Conservation (phyloP, 2,797 vertebrate species). For the Cyclopterus lumpus region DNA sequence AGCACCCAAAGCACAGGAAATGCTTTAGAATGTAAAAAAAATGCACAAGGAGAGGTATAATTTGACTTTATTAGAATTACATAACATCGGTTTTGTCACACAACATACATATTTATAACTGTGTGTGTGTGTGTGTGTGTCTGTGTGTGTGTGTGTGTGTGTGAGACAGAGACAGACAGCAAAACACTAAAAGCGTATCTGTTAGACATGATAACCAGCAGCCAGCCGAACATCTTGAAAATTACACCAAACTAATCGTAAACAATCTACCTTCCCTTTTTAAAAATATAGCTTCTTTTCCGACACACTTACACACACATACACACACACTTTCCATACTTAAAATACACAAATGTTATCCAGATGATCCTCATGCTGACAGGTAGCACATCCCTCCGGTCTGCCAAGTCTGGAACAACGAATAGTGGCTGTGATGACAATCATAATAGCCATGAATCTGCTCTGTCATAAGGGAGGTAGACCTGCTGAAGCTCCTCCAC, state of each 20-base stretch:
- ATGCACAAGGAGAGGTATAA: background rate
- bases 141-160: constrained; percentile 14
- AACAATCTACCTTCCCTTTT: background rate
- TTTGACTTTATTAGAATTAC: constrained; percentile 68
- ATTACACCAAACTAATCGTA: constrained; percentile 14
- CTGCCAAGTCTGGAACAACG: constrained; percentile 38
- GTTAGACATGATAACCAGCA: constrained; percentile 15
- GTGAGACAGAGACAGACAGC: constrained; percentile 20
- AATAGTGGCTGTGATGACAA: constrained; percentile 37
- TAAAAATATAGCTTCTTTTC: background rate
- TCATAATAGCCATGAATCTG: constrained; percentile 55
- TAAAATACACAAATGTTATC: constrained; percentile 40
- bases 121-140: constrained; percentile 1
- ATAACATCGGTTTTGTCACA: constrained; percentile 38
- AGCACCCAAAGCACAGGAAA: background rate
- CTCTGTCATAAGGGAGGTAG: constrained; percentile 44
- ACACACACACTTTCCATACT: constrained; percentile 15
- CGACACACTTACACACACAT: constrained; percentile 9
- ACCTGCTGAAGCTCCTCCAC: constrained; percentile 49
- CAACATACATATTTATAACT: constrained; percentile 38
- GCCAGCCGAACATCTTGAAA: background rate
- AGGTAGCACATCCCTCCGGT: constrained; percentile 29
- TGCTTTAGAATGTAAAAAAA: background rate
- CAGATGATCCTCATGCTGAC: constrained; percentile 28
- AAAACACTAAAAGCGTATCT: constrained; percentile 8